Evolutionary conservation across 2,113 vertebrate species (phyloP).

Genomic region (Rhinolophus sinicus): DNA sequence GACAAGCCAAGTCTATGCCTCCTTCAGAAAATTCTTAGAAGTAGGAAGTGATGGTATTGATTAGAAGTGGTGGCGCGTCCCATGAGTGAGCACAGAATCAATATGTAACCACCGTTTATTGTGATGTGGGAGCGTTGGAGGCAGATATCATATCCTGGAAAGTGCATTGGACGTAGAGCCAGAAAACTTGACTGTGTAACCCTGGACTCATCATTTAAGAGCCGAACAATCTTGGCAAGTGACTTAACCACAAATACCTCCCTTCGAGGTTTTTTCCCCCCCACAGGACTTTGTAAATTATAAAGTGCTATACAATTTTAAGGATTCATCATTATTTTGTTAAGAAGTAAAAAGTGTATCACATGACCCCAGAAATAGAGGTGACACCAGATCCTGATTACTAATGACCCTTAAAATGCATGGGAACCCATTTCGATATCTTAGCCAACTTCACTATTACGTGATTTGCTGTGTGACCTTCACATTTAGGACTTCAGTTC

Average conservation of each 20-base stretch:
- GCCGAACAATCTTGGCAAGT: neutral
- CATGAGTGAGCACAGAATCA: neutral
- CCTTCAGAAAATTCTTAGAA: conserved; percentile 66
- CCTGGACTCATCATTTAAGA: neutral
- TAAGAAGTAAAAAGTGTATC: conserved; percentile 36
- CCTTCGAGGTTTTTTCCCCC: neutral
- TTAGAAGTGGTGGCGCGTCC: conserved; percentile 9
- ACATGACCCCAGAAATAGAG: neutral
- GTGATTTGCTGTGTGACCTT: neutral
- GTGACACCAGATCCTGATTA: neutral
- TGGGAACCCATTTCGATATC: neutral
- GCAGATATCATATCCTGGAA: neutral
- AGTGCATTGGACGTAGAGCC: neutral
- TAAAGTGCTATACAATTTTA: neutral
- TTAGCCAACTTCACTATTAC: neutral
- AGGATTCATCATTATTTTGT: neutral
- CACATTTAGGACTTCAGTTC: neutral
- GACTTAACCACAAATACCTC: neutral
- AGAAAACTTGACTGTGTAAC: neutral
- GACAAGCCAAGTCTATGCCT: neutral
- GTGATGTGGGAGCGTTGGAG: neutral
- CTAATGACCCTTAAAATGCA: neutral
- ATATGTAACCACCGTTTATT: neutral
- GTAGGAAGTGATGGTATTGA: conserved; percentile 41
- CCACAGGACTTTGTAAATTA: neutral